A percentile compares a stretch with the other conserved stretches of the same genome.
Conservation (phyloP, 2,888 invertebrate species). For the Dysmachus trigonus region DNA sequence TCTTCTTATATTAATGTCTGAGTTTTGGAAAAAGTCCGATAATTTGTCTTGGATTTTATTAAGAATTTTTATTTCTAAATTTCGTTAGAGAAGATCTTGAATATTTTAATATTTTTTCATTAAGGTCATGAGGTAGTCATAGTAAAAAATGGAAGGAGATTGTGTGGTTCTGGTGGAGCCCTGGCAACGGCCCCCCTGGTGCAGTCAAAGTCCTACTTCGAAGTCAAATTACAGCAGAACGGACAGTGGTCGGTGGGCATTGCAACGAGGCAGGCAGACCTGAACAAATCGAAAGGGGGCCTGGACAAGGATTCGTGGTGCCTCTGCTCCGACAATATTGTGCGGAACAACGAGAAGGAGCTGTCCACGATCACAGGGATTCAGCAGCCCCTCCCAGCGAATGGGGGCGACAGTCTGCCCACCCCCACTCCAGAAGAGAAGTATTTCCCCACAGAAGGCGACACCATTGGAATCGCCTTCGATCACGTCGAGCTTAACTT, state of each 20-base stretch:
- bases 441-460: slow-evolving; percentile 86
- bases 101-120: neutral
- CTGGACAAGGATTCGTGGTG: slow-evolving; percentile 93
- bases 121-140: slow-evolving; percentile 94
- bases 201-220: slow-evolving; percentile 98
- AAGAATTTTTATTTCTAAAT: neutral
- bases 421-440: slow-evolving; percentile 53
- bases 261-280: slow-evolving; percentile 86
- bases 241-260: slow-evolving; percentile 96
- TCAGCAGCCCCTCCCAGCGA: too few species aligned
- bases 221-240: slow-evolving; percentile 95
- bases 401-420: slow-evolving; percentile 48
- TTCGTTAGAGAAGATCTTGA: neutral
- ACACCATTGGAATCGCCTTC: slow-evolving; percentile 91
- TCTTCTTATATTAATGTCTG: neutral
- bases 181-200: slow-evolving; percentile 93
- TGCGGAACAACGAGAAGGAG: slow-evolving; percentile 85
- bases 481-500: slow-evolving; percentile 97
- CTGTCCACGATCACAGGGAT: slow-evolving; percentile 57
- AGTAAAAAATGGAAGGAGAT: slow-evolving; percentile 89
- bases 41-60: neutral
- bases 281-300: slow-evolving; percentile 88
- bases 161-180: slow-evolving; percentile 96
- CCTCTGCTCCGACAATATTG: slow-evolving; percentile 86
- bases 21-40: neutral